Conservation (phyloP, 2,888 invertebrate genomes). For the Anoplius nigerrimus region DNA sequence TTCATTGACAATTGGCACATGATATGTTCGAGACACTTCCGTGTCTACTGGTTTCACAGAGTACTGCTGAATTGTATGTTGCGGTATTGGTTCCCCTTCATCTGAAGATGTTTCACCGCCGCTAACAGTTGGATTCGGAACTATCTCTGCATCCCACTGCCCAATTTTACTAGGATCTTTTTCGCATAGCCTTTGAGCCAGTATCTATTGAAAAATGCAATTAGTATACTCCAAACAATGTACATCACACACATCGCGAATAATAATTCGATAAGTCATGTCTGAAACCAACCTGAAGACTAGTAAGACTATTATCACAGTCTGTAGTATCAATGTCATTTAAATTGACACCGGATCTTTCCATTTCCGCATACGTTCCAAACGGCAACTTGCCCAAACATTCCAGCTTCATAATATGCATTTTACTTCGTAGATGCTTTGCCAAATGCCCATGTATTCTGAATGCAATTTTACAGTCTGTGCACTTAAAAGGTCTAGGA, state of each 20-base stretch:
- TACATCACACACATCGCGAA: background rate
- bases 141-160: constrained; percentile 77
- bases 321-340: constrained; percentile 97
- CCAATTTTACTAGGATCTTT: constrained; percentile 88
- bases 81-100: constrained; percentile 74
- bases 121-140: constrained; percentile 68
- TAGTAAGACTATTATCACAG: constrained; percentile 94
- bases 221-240: background rate
- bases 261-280: too few relatives aligned
- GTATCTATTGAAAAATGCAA: constrained; percentile 76
- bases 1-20: constrained; percentile 60
- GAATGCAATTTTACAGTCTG: constrained; percentile 96
- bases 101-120: constrained; percentile 79
- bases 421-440: constrained; percentile 96
- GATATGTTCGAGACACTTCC: constrained; percentile 62
- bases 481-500: constrained; percentile 96
- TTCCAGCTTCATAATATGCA: constrained; percentile 96
- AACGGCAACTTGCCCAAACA: constrained; percentile 94
- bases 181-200: constrained; percentile 88
- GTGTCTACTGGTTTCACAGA: constrained; percentile 47
- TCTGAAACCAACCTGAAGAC: constrained; percentile 80
- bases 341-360: constrained; percentile 90
- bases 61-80: constrained; percentile 59
- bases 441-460: constrained; percentile 97
- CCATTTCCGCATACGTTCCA: constrained; percentile 95